A percentile compares a stretch with the other conserved stretches of the same genome.
phyloP scores from a whole-genome alignment of 2,113 vertebrate genomes.

The Tachuris rubrigastra region DNA sequence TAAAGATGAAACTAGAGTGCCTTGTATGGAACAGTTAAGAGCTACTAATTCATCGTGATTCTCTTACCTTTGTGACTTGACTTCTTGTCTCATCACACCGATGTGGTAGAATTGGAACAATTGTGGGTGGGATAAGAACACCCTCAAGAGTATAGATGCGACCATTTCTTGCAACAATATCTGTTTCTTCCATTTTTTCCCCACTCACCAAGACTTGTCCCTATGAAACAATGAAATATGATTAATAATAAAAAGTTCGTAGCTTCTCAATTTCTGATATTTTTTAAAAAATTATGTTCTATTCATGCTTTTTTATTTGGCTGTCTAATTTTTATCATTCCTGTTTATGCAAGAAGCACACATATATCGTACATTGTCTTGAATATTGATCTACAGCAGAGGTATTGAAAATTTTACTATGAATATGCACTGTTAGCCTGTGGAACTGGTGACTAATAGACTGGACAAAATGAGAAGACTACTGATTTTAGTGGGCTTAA shows the following conservation, averaged over 20 bases:
- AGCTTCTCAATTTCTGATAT: background rate
- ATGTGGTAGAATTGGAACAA: constrained; percentile 87
- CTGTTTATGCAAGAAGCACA: background rate
- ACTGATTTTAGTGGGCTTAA: background rate
- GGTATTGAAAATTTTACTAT: background rate
- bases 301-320: background rate
- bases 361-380: background rate
- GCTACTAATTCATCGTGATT: accelerated
- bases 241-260: background rate
- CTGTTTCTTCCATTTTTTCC: constrained; percentile 78
- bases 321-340: background rate
- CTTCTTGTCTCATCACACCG: constrained; percentile 79
- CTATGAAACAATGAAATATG: constrained; percentile 61
- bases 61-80: constrained; percentile 74
- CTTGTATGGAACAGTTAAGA: background rate
- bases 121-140: constrained; percentile 85
- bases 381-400: background rate
- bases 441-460: background rate
- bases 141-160: constrained; percentile 83
- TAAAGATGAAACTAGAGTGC: background rate
- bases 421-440: background rate
- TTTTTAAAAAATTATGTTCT: background rate
- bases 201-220: constrained; percentile 83
- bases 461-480: background rate
- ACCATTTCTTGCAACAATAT: constrained; percentile 86